Conservation (phyloP, 2,888 invertebrate species). For the Hanleya hanleyi region DNA sequence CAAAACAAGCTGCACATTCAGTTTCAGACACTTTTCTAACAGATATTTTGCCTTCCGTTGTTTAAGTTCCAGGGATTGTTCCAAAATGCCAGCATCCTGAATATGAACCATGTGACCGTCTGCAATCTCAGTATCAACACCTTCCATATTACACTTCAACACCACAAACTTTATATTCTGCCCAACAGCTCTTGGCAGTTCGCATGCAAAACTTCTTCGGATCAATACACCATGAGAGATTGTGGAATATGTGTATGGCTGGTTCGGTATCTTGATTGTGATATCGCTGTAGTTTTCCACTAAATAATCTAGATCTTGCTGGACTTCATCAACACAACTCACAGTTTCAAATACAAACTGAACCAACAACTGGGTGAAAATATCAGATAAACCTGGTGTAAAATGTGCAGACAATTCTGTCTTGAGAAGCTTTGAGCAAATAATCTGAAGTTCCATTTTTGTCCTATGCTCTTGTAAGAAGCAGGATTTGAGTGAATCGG, state of each 20-base stretch:
- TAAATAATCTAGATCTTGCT: too few relatives aligned
- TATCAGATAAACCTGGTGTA: too few relatives aligned
- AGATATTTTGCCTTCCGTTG: conserved; percentile 6
- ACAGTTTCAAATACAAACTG: too few relatives aligned
- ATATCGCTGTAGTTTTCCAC: too few relatives aligned
- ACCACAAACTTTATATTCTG: conserved; percentile 15
- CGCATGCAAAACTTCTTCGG: conserved; percentile 17
- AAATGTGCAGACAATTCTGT: too few relatives aligned
- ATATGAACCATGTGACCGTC: conserved; percentile 9
- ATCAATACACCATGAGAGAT: conserved; percentile 28
- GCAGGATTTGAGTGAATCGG: too few relatives aligned
- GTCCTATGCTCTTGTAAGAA: too few relatives aligned
- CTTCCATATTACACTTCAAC: conserved; percentile 25
- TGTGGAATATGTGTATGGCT: background rate
- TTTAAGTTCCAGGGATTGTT: conserved; percentile 21
- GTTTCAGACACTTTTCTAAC: conserved; percentile 14
- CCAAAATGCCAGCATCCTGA: background rate
- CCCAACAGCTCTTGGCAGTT: background rate
- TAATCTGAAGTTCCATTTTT: too few relatives aligned
- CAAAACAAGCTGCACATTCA: conserved; percentile 37
- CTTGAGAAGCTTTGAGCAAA: too few relatives aligned
- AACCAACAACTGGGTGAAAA: too few relatives aligned
- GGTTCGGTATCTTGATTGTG: too few relatives aligned
- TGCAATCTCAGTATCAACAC: background rate
- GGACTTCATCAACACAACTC: too few relatives aligned